Evolutionary conservation across 2,797 vertebrate species (phyloP), one percentile per base, ranked within the genome.

Genomic region (Pteronotus mesoamericanus): DNA sequence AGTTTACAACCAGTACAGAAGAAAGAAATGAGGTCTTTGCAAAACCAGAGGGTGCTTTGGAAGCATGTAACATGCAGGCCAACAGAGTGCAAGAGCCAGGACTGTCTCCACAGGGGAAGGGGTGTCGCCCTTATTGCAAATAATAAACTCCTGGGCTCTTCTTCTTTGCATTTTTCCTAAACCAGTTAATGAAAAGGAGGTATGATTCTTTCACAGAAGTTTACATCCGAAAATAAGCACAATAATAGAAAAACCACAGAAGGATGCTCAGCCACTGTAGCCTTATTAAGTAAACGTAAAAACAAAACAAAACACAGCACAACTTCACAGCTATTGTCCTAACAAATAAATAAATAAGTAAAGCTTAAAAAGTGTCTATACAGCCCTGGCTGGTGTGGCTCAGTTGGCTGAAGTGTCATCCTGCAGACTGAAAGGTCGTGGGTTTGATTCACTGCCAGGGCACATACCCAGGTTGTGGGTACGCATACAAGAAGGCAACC

Each of bases 31-130:
- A 87, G 6, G 32, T 82, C 39, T 71, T 19, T 88, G 15, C 85
- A 78, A 37, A 66, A 29, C 0, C 10, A 86, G 37, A 71, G 3
- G 19, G 18, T 66, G 19, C 16, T 44, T 19, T 18, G 14, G 51
- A 16, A 15, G n/a, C 19, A 14, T 12, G 0, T 26, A 46, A 42
- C 2, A 55, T 3, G 21, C 21, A 79, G 15, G 61, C 32, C 39
- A 3, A 42, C 2, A 19, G 18, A 61, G 19, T 16, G 5, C 5
- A 24, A 1, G 3, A 3, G 8, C 5, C 9, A 37, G 5, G 10
- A 5, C 74, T 32, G 44, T 64, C 26, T 64, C 37, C 10, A 5
- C 2, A 7, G 29, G 19, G 32, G 22, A 80, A 29, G 26, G 46
- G 42, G 59, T 72, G 6, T n/a, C 42, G 46, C 4, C 0, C 2